Percentiles rank a stretch among this genome's conserved stretches.
Evolutionary conservation across 1,140 invertebrate species (phyloP).

Genomic region (Harlomillsia oculata): DNA sequence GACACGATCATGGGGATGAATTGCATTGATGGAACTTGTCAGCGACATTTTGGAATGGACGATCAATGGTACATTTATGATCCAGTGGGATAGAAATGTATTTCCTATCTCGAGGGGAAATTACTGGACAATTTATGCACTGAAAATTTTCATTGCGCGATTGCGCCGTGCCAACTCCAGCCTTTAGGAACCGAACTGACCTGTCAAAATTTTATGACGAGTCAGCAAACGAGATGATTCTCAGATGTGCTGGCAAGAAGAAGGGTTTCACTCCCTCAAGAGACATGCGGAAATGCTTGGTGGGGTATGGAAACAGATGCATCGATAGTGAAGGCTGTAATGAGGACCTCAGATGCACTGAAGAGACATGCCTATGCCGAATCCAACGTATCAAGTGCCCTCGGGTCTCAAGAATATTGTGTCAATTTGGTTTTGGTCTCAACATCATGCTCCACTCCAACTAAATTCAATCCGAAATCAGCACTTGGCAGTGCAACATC

Average conservation of each 20-base stretch:
- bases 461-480: too few species aligned
- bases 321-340: neutral
- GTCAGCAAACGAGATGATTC: neutral
- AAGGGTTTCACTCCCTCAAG: neutral
- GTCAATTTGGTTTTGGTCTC: neutral
- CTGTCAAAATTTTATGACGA: too few species aligned
- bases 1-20: neutral
- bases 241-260: neutral
- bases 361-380: slow-evolving; percentile 1
- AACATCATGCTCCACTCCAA: too few species aligned
- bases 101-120: slow-evolving; percentile 1
- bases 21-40: slow-evolving; percentile 2
- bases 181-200: too few species aligned
- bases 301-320: neutral
- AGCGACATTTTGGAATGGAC: neutral
- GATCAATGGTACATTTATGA: slow-evolving; percentile 13
- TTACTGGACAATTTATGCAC: neutral
- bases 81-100: neutral
- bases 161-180: neutral
- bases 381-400: neutral
- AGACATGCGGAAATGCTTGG: neutral
- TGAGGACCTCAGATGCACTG: neutral
- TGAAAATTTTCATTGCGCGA: neutral
- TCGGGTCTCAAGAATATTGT: neutral
- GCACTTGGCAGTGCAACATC: too few species aligned